Conservation (phyloP, 2,888 invertebrate genomes). For the Invenusta paracnida region DNA sequence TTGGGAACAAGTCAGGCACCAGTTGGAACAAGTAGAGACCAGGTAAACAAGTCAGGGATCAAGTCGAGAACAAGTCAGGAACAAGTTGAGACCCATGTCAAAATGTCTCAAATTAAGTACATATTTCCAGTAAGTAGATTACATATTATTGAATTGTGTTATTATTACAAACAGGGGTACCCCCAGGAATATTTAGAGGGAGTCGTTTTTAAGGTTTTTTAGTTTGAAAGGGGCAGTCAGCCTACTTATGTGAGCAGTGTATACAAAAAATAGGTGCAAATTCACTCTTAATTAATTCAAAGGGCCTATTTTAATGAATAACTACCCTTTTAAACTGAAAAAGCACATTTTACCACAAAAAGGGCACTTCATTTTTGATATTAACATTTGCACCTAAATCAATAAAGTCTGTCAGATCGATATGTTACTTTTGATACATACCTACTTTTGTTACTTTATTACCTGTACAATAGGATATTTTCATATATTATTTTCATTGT, state of each 20-base stretch:
- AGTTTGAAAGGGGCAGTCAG: background rate
- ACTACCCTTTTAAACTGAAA: slow-evolving; percentile 29
- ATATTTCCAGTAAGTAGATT: slow-evolving; percentile 18
- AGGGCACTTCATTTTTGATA: slow-evolving; percentile 25
- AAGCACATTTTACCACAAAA: slow-evolving; percentile 18
- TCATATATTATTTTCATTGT: background rate
- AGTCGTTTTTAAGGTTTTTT: slow-evolving; percentile 1
- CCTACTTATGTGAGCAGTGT: slow-evolving; percentile 26
- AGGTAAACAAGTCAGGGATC: too few relatives aligned
- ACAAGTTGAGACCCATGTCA: background rate
- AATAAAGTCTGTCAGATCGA: slow-evolving; percentile 14
- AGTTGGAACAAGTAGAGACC: too few relatives aligned
- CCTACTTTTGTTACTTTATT: slow-evolving; percentile 3
- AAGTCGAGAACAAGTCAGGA: too few relatives aligned
- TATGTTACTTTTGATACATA: slow-evolving; percentile 27
- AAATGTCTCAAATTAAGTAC: slow-evolving; percentile 17
- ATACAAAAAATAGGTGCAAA: slow-evolving; percentile 12
- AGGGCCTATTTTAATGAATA: slow-evolving; percentile 27
- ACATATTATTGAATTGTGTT: slow-evolving; percentile 25
- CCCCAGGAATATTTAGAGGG: background rate
- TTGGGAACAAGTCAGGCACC: too few relatives aligned
- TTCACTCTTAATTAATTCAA: background rate
- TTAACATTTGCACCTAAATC: background rate
- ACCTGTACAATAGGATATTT: slow-evolving; percentile 15
- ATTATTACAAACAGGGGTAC: slow-evolving; percentile 23